These are phyloP conservation scores for Loxodonta africana DNA, from an alignment of 2,113 vertebrate genomes.

Conservation along the genomic window DNA sequence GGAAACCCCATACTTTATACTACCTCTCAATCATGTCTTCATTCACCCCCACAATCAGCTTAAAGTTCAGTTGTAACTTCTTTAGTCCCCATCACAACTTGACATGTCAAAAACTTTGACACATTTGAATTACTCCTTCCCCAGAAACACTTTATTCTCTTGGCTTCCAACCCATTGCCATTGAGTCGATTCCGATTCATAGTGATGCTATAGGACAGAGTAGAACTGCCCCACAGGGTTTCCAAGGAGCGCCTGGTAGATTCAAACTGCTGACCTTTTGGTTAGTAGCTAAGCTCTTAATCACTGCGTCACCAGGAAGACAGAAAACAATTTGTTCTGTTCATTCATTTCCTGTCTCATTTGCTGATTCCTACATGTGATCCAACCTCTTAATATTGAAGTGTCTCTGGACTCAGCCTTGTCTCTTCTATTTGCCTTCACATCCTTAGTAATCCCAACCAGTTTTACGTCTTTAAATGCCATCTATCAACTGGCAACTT, in stretches of 20 bases:
- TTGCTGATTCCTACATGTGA: background rate
- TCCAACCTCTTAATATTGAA: conserved; percentile 3
- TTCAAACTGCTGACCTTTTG: too few species aligned
- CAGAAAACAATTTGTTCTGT: background rate
- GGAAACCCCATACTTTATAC: background rate
- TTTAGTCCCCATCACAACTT: background rate
- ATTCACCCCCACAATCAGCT: background rate
- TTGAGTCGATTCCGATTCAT: too few species aligned
- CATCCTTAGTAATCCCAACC: background rate
- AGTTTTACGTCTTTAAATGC: background rate
- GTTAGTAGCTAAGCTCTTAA: too few species aligned
- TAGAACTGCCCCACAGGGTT: too few species aligned
- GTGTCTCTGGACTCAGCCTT: background rate
- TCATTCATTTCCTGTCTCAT: background rate
- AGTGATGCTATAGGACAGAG: too few species aligned
- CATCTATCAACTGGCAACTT: background rate
- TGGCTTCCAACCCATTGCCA: too few species aligned
- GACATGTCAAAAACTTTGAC: background rate
- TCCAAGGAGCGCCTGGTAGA: too few species aligned
- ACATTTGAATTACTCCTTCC: background rate
- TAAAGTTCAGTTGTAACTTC: background rate
- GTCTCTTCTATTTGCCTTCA: conserved; percentile 16
- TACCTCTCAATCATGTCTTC: background rate
- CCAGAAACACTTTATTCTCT: background rate
- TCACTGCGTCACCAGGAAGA: background rate